phyloP scores from a whole-genome alignment of 2,113 vertebrate species.

The Pholis gunnellus region DNA sequence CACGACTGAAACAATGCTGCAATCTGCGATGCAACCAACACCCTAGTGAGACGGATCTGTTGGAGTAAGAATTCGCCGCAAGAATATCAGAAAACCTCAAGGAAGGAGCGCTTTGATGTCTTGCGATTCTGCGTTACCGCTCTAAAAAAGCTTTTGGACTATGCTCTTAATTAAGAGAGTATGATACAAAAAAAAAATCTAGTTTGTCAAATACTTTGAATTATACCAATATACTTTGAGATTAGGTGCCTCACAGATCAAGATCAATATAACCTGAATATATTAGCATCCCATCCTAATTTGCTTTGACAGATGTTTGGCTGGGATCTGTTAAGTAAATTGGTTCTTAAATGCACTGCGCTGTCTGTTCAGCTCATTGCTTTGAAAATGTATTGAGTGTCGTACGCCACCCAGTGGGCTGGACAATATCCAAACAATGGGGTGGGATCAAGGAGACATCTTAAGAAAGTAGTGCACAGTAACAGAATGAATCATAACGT shows the following conservation, averaged over 20 bases:
- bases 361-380: slow-evolving; percentile 1
- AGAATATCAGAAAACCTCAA: not conserved
- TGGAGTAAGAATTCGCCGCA: not conserved
- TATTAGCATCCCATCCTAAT: not conserved
- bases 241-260: not conserved
- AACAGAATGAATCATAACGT: not conserved
- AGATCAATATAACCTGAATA: not conserved
- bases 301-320: not conserved
- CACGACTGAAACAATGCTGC: slow-evolving; percentile 62
- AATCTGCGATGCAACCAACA: slow-evolving; percentile 55
- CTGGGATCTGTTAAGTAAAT: not conserved
- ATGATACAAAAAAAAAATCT: not conserved
- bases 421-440: slow-evolving; percentile 27
- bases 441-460: not conserved
- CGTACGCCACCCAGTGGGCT: slow-evolving; percentile 54
- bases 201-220: not conserved
- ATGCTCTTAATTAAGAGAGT: not conserved
- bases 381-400: slow-evolving; percentile 2
- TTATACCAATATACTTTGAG: not conserved
- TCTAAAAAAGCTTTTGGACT: not conserved
- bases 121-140: not conserved
- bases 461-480: not conserved
- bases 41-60: slow-evolving; percentile 21
- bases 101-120: not conserved
- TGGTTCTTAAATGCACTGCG: not conserved